Conservation (phyloP, 2,113 vertebrate genomes). For the Hydrochoerus hydrochaeris region DNA sequence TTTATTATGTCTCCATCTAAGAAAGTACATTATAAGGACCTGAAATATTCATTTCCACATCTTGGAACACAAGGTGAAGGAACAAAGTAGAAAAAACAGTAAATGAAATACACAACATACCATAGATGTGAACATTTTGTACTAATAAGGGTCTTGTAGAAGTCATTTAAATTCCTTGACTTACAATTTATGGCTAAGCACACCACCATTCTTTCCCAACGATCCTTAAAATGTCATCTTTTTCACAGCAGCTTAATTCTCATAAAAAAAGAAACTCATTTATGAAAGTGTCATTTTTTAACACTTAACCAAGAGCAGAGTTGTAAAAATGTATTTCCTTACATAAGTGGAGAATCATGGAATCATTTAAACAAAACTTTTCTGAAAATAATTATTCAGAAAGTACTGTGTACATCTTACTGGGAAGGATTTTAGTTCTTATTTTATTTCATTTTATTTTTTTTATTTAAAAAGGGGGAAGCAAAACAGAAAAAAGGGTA, state of each 20-base stretch:
- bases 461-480: too few species aligned
- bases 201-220: neutral
- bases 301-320: constrained; percentile 44
- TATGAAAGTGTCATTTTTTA: constrained; percentile 61
- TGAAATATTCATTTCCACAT: neutral
- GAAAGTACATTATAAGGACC: neutral
- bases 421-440: constrained; percentile 73
- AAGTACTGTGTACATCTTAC: constrained; percentile 20
- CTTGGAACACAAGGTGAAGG: neutral
- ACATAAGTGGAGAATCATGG: constrained; percentile 61
- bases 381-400: constrained; percentile 65
- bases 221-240: constrained; percentile 71
- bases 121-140: neutral
- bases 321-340: constrained; percentile 55
- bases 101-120: neutral
- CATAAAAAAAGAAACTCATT: constrained; percentile 67
- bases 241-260: constrained; percentile 49
- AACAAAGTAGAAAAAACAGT: neutral
- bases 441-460: too few species aligned
- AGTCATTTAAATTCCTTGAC: neutral
- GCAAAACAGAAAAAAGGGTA: too few species aligned
- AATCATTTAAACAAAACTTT: constrained; percentile 63
- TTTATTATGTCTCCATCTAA: neutral
- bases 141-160: neutral
- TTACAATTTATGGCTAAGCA: neutral